Conservation (phyloP, 2,888 invertebrate species). For the Sarcophaga carnaria region DNA sequence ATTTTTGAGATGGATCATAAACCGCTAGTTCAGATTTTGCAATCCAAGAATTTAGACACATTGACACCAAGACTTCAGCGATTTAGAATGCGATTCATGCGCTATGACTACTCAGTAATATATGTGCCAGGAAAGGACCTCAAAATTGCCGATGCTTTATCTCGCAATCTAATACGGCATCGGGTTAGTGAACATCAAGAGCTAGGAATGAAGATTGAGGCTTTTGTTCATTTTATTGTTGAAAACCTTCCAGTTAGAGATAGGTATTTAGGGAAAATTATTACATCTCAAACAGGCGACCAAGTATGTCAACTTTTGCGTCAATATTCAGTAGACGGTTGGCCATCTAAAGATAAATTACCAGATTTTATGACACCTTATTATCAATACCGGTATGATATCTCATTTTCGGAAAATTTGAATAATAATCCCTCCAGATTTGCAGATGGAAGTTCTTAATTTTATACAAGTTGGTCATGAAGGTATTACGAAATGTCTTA, state of each 20-base stretch:
- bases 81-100: constrained; percentile 38
- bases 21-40: constrained; percentile 36
- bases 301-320: constrained; percentile 10
- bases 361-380: constrained; percentile 41
- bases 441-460: too few species aligned
- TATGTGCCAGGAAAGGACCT: constrained; percentile 43
- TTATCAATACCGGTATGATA: background rate
- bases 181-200: constrained; percentile 13
- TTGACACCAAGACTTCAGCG: constrained; percentile 16
- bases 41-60: constrained; percentile 34
- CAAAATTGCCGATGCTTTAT: constrained; percentile 39
- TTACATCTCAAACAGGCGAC: constrained; percentile 27
- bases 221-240: constrained; percentile 43
- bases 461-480: too few species aligned
- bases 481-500: too few species aligned
- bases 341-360: constrained; percentile 39
- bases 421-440: too few species aligned
- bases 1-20: constrained; percentile 43
- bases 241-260: constrained; percentile 44
- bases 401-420: too few species aligned
- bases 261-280: constrained; percentile 25
- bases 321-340: constrained; percentile 42
- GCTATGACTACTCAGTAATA: constrained; percentile 32
- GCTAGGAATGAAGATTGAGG: constrained; percentile 26
- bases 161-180: constrained; percentile 23